Evolutionary conservation across 1,140 invertebrate species (phyloP), one percentile per base, ranked within the genome.

Genomic region (Cherax destructor): DNA sequence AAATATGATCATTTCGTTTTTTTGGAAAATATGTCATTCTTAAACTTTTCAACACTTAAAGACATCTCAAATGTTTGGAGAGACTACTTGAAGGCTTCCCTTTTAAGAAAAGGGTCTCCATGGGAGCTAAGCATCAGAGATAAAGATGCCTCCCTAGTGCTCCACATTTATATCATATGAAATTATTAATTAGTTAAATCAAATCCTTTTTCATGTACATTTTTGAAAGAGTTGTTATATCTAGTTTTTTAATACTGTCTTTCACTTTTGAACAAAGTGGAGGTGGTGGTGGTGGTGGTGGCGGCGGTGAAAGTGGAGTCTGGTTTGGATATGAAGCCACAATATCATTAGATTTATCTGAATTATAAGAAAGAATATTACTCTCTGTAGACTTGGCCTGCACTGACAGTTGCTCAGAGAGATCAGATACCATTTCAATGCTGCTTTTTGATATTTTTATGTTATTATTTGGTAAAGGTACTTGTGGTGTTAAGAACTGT

Each of bases 161-260:
- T 41, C 30, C 30, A 41, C 30, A 41, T 41, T 41, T 41, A 2
- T 1, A 41, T 41, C 30, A 2, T 41, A 41, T 41, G 30, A 41
- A 41, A 41, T 41, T 41, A 41, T 41, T 41, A 41, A 41, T 41
- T 41, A 56, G 30, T 49, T 74, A 50, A 24, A 41, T 69, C 76
- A 91, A 79, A 50, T 74, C n/a, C 21, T 91, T 91, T 52, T 79
- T 91, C 89, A 91, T 91, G 18, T 91, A 91, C 83, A 91, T 91
- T 80, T 91, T 91, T 80, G 83, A 41, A n/a, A 78, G 6, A 52
- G 81, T 52, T 65, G 52, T 30, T 50, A 69, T 30, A 79, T 91
- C 89, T 65, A 91, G 5, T 91, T 85, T 91, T 85, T 49, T 61
- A 16, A 91, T 91, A 30, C 80, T 72, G 50, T 86, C 16, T 79